Base-by-base conservation (phyloP, 2,113 vertebrate genomes). In the Burhinus oedicnemus region DNA sequence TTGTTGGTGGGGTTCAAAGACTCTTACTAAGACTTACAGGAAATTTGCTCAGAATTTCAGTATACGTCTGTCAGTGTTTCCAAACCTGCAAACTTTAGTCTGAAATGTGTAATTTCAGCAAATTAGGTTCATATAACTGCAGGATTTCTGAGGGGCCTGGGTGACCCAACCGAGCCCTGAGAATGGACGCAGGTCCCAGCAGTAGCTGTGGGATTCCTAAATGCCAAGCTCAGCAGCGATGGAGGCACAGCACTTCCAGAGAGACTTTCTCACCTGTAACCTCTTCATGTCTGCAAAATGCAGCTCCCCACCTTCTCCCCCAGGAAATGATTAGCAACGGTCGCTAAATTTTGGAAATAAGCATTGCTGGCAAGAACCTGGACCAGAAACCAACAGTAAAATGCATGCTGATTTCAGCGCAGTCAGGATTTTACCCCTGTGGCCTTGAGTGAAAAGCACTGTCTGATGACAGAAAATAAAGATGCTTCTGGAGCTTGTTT, bases 121-220 rank as follows among this genome's bases (percentile, higher is more conserved):
- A 66, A 44, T 62, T 42, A 71, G 5, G 18, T 65, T 86, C 12
- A 54, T 54, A 69, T 69, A 82, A 44, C 66, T 49, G 49, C 40
- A 38, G 29, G 47, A 62, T 68, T 54, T 38, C 16, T 1, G 1
- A 69, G 36, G 9, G 22, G 7, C 3, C 1, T 1, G 11, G 16
- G 54, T 49, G 2, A 30, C 25, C 20, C 1, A 5, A 21, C 5
- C 0, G 5, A 85, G 15, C 11, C 27, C 20, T 40, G 51, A 75
- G 61, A 78, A 65, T 0, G 2, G 17, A 25, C 25, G 23, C 15
- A 69, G 27, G 23, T 65, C 38, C 20, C 23, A 74, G 17, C 0
- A 0, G 26, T 52, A 82, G 44, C 17, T 69, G 34, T 2, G 8
- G 40, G 45, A 68, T 6, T 9, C 12, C 42, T 71, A 47, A 65